A percentile compares a stretch with the other conserved stretches of the same genome.
These are phyloP conservation scores for Cerceris ruficornis DNA, from an alignment of 2,888 invertebrate genomes.

Conservation along the genomic window DNA sequence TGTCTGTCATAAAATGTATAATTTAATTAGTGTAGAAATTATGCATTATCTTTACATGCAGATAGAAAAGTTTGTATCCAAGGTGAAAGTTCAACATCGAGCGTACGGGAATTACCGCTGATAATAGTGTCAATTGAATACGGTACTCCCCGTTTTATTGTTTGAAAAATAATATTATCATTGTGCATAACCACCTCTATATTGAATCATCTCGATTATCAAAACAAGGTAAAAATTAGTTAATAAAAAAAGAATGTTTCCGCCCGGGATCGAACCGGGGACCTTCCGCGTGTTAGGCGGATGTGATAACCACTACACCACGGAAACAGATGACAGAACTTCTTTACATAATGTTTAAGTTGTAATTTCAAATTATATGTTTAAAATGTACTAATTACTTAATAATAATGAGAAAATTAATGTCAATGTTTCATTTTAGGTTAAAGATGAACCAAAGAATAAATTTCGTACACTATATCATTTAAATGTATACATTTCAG, in stretches of 20 bases:
- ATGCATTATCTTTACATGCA: too few species aligned
- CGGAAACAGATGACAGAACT: conserved; percentile 84
- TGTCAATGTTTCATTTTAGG: background rate
- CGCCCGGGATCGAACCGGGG: conserved; percentile 95
- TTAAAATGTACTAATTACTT: background rate
- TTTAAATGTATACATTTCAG: background rate
- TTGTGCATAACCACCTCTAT: too few species aligned
- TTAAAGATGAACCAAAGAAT: background rate
- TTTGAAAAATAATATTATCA: too few species aligned
- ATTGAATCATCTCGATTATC: background rate
- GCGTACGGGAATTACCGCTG: too few species aligned
- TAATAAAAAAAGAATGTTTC: conserved; percentile 84
- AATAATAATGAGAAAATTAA: background rate
- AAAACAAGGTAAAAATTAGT: background rate
- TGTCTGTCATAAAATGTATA: too few species aligned
- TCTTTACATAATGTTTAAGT: background rate
- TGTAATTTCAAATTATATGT: too few species aligned
- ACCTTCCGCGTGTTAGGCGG: conserved; percentile 96
- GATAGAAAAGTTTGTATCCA: too few species aligned
- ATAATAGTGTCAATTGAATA: too few species aligned
- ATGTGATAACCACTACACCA: conserved; percentile 96
- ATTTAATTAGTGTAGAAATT: too few species aligned
- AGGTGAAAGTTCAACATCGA: too few species aligned
- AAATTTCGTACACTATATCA: background rate
- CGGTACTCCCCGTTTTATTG: too few species aligned